phyloP scores from a whole-genome alignment of 2,888 invertebrate species.

The Mechanitis messenoides region DNA sequence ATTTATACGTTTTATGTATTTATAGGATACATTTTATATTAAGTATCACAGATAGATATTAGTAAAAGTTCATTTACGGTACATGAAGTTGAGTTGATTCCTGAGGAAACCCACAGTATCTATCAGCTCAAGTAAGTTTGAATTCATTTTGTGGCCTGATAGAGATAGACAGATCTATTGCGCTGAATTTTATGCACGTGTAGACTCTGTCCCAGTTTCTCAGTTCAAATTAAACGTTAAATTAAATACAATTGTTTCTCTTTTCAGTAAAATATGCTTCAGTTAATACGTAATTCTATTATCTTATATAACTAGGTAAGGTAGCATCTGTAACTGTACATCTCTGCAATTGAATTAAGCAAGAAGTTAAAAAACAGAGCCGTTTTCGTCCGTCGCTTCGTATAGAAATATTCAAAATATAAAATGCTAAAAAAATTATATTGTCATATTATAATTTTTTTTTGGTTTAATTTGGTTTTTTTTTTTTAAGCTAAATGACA shows the following conservation, averaged over 20 bases:
- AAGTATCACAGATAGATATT: too few species aligned
- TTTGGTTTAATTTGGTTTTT: constrained; percentile 15
- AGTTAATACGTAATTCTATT: too few species aligned
- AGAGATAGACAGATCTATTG: constrained; percentile 3
- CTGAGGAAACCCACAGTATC: constrained; percentile 1
- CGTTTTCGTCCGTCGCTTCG: constrained; percentile 23
- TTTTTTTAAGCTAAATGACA: too few species aligned
- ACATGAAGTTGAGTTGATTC: constrained; percentile 2
- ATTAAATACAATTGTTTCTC: too few species aligned
- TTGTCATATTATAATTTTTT: too few species aligned
- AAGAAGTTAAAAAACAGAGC: constrained; percentile 18
- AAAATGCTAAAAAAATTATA: constrained; percentile 17
- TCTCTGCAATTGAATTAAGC: constrained; percentile 7
- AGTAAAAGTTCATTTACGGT: not conserved
- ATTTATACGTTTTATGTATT: too few species aligned
- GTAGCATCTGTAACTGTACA: constrained; percentile 14
- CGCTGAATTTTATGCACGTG: not conserved
- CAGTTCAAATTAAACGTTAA: too few species aligned
- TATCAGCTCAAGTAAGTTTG: constrained; percentile 3
- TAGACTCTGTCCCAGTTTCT: not conserved
- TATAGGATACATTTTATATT: not conserved
- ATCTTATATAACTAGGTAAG: too few species aligned
- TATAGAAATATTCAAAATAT: constrained; percentile 31
- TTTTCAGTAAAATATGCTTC: constrained; percentile 1
- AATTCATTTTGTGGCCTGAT: not conserved